phyloP scores from a whole-genome alignment of 2,888 invertebrate species.

The Coleophora flavipennella region DNA sequence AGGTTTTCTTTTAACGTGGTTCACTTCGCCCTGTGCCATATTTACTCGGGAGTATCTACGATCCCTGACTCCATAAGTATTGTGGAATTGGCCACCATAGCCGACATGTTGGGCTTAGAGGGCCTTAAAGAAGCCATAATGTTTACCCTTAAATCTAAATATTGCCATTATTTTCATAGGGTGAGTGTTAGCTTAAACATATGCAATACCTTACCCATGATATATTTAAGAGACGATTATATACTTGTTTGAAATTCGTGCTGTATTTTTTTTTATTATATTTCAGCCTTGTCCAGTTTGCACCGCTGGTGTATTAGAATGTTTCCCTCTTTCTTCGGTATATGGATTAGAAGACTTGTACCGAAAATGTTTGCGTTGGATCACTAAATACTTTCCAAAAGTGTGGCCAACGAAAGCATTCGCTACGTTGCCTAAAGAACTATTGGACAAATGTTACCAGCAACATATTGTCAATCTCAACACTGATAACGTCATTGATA shows the following conservation, averaged over 20 bases:
- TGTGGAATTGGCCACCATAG: constrained; percentile 88
- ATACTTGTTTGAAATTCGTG: too few species aligned
- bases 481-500: constrained; percentile 85
- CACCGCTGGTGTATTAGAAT: constrained; percentile 88
- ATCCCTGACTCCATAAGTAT: constrained; percentile 90
- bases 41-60: constrained; percentile 93
- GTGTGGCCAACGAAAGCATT: constrained; percentile 95
- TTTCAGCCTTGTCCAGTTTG: constrained; percentile 90
- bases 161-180: constrained; percentile 96
- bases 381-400: constrained; percentile 84
- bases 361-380: constrained; percentile 89
- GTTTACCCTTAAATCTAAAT: constrained; percentile 88
- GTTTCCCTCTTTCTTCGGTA: constrained; percentile 86
- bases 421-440: constrained; percentile 85
- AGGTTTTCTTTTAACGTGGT: constrained; percentile 89
- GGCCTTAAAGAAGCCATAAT: constrained; percentile 94
- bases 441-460: constrained; percentile 87
- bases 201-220: too few species aligned
- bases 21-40: constrained; percentile 92
- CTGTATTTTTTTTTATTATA: constrained; percentile 1
- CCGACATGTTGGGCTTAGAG: constrained; percentile 91
- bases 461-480: constrained; percentile 86
- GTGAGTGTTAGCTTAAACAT: too few species aligned
- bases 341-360: constrained; percentile 91
- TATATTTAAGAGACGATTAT: too few species aligned